Percentiles rank a stretch among this genome's conserved stretches.
Conservation (phyloP, 2,113 vertebrate species). For the Petaurus breviceps region DNA sequence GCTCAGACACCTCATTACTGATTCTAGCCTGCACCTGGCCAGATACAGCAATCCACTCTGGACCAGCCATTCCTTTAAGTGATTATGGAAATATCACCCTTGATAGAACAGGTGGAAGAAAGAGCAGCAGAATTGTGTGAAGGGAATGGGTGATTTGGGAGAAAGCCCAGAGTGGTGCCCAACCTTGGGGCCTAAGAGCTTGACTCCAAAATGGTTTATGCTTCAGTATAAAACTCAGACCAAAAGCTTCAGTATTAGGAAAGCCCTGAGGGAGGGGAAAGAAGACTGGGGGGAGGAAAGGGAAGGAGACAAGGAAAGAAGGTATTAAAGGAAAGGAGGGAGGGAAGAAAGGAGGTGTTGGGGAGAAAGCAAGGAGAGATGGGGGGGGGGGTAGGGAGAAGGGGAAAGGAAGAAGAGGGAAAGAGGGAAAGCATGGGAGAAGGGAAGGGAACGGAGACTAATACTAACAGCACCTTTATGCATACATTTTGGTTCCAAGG, state of each 20-base stretch:
- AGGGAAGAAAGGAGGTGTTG: background rate
- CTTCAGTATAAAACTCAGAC: background rate
- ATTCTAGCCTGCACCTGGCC: slow-evolving; percentile 7
- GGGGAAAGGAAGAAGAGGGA: background rate
- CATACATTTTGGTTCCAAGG: background rate
- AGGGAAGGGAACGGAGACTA: background rate
- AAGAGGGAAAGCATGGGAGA: background rate
- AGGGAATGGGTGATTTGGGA: background rate
- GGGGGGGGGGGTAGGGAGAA: background rate
- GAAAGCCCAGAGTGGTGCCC: too few species aligned
- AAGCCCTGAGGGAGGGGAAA: too few species aligned
- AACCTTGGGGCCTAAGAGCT: background rate
- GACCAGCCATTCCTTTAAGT: background rate
- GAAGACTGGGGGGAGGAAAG: too few species aligned
- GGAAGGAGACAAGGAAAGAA: too few species aligned
- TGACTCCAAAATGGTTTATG: background rate
- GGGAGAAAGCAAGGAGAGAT: background rate
- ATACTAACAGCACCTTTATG: background rate
- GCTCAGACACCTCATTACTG: slow-evolving; percentile 34
- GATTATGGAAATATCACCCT: background rate
- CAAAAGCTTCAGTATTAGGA: too few species aligned
- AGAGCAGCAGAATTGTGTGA: background rate
- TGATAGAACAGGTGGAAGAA: background rate
- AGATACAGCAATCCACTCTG: background rate
- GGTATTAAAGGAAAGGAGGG: background rate